phyloP scores from a whole-genome alignment of 2,113 vertebrate genomes.

The Dicerorhinus sumatrensis region DNA sequence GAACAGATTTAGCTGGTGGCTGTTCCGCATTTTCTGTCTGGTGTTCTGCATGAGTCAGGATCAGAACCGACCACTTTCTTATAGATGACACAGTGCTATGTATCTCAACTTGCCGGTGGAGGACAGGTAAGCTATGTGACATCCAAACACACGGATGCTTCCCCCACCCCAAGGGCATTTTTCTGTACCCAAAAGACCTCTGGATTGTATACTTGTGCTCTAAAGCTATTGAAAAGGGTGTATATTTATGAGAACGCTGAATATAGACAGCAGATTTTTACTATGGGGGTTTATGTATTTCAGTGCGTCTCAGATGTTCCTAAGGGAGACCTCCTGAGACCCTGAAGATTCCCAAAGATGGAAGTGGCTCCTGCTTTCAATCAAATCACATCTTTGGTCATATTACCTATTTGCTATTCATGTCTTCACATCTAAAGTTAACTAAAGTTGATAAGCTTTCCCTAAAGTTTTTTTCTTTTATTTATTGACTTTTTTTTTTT shows the following conservation, averaged over 20 bases:
- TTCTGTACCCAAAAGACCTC: background rate
- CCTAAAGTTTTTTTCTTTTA: background rate
- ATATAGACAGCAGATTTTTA: background rate
- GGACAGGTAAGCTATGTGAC: background rate
- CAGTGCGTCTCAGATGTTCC: rapidly evolving
- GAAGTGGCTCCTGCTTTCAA: background rate
- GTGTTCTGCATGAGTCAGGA: constrained; percentile 37
- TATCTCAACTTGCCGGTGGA: background rate
- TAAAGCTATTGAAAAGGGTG: background rate
- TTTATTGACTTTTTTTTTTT: background rate
- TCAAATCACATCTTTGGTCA: background rate
- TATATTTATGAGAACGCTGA: background rate
- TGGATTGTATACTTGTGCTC: background rate
- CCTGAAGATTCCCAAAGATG: background rate
- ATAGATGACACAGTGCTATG: rapidly evolving
- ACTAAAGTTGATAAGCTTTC: background rate
- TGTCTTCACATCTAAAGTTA: background rate
- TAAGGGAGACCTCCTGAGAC: background rate
- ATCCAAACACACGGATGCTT: background rate
- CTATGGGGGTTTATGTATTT: rapidly evolving
- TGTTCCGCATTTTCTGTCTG: constrained; percentile 17
- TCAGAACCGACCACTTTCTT: background rate
- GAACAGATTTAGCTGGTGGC: constrained; percentile 73
- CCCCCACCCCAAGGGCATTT: background rate
- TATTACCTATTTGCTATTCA: background rate